Evolutionary conservation across 2,888 invertebrate genomes (phyloP).

Genomic region (Eristalis intricaria): DNA sequence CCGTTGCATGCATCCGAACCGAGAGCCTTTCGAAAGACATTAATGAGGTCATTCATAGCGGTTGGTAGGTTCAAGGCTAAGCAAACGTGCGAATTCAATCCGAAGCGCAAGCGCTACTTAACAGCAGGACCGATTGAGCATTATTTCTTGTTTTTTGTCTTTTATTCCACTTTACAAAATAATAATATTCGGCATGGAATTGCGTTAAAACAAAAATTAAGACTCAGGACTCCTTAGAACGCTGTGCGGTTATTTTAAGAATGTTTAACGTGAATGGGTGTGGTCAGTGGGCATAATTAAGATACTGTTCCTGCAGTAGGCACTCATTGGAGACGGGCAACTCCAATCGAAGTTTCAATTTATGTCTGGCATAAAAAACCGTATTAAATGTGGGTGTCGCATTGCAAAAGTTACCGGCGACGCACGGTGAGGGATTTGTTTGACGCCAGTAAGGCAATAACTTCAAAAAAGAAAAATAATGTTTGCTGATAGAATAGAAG

Average conservation of each 20-base stretch:
- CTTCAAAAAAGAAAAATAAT: background rate
- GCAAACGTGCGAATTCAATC: slow-evolving; percentile 48
- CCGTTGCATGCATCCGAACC: slow-evolving; percentile 32
- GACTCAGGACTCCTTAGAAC: slow-evolving; percentile 51
- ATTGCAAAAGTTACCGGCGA: background rate
- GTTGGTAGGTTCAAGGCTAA: slow-evolving; percentile 67
- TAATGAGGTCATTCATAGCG: slow-evolving; percentile 62
- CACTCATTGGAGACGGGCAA: slow-evolving; percentile 28
- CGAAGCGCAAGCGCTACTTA: slow-evolving; percentile 50
- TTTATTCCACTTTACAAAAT: slow-evolving; percentile 25
- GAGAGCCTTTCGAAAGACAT: slow-evolving; percentile 52
- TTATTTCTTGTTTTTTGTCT: slow-evolving; percentile 9
- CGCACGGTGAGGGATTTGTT: background rate
- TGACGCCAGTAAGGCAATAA: background rate
- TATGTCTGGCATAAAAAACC: slow-evolving; percentile 48
- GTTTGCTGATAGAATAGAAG: background rate
- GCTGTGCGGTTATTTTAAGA: slow-evolving; percentile 54
- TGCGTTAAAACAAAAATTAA: slow-evolving; percentile 62
- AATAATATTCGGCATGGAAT: slow-evolving; percentile 54
- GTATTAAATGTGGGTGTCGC: slow-evolving; percentile 32
- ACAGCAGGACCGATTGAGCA: slow-evolving; percentile 28
- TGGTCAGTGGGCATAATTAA: slow-evolving; percentile 62
- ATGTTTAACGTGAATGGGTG: slow-evolving; percentile 60
- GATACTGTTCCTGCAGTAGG: slow-evolving; percentile 36
- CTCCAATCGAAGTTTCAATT: slow-evolving; percentile 54